Percentiles rank a stretch among this genome's conserved stretches.
Conservation (phyloP, 2,113 vertebrate genomes). For the Menura novaehollandiae region DNA sequence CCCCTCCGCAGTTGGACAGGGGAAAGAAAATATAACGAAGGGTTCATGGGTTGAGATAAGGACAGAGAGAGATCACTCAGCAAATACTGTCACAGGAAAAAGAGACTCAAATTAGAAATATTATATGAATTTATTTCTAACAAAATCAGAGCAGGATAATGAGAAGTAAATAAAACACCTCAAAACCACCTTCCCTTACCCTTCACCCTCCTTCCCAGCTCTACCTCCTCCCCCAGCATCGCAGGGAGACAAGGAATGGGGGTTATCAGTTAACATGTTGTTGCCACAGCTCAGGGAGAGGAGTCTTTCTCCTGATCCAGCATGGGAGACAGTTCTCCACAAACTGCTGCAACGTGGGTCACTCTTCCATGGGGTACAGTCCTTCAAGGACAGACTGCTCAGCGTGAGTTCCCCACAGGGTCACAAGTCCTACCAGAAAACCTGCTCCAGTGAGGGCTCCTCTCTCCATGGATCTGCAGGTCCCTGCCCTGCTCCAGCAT, state of each 20-base stretch:
- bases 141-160: not conserved
- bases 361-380: not conserved
- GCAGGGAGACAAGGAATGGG: not conserved
- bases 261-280: not conserved
- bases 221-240: not conserved
- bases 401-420: not conserved
- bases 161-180: not conserved
- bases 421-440: not conserved
- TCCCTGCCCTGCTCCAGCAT: not conserved
- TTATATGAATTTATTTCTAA: not conserved
- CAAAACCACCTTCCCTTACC: not conserved
- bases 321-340: fast-evolving
- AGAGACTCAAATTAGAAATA: not conserved
- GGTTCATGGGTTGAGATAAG: not conserved
- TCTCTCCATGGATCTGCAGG: not conserved
- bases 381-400: not conserved
- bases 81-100: not conserved
- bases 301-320: not conserved
- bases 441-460: not conserved
- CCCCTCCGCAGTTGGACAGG: not conserved
- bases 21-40: not conserved
- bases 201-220: not conserved
- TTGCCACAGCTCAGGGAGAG: not conserved
- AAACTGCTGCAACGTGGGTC: fast-evolving
- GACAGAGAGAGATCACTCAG: not conserved